Conservation (phyloP, 1,140 invertebrate species). For the Dendroctonus ponderosae region DNA sequence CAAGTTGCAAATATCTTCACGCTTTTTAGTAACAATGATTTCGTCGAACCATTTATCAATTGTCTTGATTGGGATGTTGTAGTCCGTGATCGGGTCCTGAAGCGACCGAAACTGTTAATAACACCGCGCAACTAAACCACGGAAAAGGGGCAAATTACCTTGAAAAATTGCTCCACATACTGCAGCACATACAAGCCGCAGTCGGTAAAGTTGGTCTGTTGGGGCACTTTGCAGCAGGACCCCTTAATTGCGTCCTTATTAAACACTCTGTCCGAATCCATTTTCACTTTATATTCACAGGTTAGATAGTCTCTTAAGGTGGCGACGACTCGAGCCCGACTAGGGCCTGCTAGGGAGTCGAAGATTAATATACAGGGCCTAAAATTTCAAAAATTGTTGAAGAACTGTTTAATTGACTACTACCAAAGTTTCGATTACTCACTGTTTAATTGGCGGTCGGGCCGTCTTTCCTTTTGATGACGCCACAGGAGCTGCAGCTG, state of each 20-base stretch:
- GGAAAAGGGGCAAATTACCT: constrained; percentile 53
- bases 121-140: constrained; percentile 10
- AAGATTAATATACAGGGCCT: constrained; percentile 92
- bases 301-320: constrained; percentile 86
- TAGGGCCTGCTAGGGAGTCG: constrained; percentile 84
- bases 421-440: constrained; percentile 40
- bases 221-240: constrained; percentile 83
- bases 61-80: constrained; percentile 71
- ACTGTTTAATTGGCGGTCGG: constrained; percentile 59
- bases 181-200: constrained; percentile 95
- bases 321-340: constrained; percentile 76
- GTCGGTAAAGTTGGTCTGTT: constrained; percentile 95
- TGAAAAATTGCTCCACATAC: constrained; percentile 95
- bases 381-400: constrained; percentile 39
- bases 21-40: constrained; percentile 72
- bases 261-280: constrained; percentile 62
- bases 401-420: constrained; percentile 7
- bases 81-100: constrained; percentile 72
- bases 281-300: constrained; percentile 85
- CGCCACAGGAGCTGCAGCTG: constrained; percentile 4
- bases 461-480: constrained; percentile 40
- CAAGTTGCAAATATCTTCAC: constrained; percentile 75
- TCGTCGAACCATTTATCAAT: constrained; percentile 77
- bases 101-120: constrained; percentile 43
- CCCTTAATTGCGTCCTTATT: constrained; percentile 81